Evolutionary conservation across 2,888 invertebrate species (phyloP), one percentile per base, ranked within the genome.

Genomic region (Digitonthophagus gazella): DNA sequence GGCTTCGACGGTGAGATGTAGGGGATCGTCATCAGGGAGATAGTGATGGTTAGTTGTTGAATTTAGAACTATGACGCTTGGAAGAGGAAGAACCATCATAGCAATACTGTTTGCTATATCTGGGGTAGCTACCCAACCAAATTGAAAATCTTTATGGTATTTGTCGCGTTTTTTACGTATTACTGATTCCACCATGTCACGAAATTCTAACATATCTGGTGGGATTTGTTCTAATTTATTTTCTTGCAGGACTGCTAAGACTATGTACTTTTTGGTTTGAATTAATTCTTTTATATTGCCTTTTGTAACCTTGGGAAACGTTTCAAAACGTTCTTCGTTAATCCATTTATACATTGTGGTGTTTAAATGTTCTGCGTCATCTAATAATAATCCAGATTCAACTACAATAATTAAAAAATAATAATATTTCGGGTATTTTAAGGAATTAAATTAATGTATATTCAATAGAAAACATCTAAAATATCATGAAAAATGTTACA

Each of bases 31-130:
- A 68, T 93, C 92, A 20, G 96, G 95, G 78, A 97, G 87, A 80
- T 96, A 96, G 83, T 96, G 97, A 79, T 96, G 93, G 81, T 93
- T 93, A 1, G 96, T 95, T 11, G 93, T 92, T 0, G 97, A 93
- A 82, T 98, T 97, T 66, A 98, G 88, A 0, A 98, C 95, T 67
- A 98, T 84, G 67, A 98, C 83, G 82, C 93, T 92, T 0, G 98
- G 97, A 20, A 95, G 85, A 0, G 91, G 89, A 74, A 96, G 83
- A 72, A 91, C 89, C 71, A 90, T 90, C 93, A 98, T 94, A 8
- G 95, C 96, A 77, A 98, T 96, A 68, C 93, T 95, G 84, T 97
- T 97, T 8, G 95, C 96, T 72, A 98, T 85, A 67, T 96, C 95
- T 2, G 93, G 91, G 73, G 90, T 92, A 0, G 93, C 95, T 82